Base-by-base conservation (phyloP, 2,797 vertebrate genomes). In the Hozukius guyotensis region DNA sequence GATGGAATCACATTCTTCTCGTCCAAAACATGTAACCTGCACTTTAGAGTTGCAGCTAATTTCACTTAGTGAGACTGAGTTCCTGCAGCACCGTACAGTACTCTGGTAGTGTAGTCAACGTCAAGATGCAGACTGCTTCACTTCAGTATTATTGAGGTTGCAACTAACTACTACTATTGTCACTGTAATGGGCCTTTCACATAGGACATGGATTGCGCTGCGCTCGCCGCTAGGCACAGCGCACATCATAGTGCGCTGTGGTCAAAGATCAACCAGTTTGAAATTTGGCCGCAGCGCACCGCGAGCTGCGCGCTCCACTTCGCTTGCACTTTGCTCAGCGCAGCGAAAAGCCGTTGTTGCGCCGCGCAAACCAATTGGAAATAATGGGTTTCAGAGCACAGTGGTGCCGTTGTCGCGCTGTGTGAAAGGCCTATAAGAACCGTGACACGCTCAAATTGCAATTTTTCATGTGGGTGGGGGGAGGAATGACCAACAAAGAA, bases 401-500 rank as follows among this genome's bases (percentile, higher is more conserved):
- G 42, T 46, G 42, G 42, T 46, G 42, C 16, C 16, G 16, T 46
- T 46, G 1, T 46, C 16, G 42, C 16, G 16, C 20, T 46, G 3
- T 46, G 42, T 46, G 42, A 46, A 32, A 46, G 42, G 7, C 16
- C 42, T 46, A 20, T 18, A 11, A 65, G 61, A 69, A 57, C 29
- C 1, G 1, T 29, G 38, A 75, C 46, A 25, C 2, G 6, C 10
- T 78, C n/a, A 72, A 57, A 64, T 42, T 24, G 27, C 18, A 14
- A 31, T 59, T 53, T 20, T 65, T 76, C 24, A 55, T 13, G 3
- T 46, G 16, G 29, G 55, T 1, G 5, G 9, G 5, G 5, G 27
- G 4, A 29, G 20, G 38, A 29, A 59, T 72, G 66, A 73, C 67
- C 42, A 59, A 79, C 59, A 84, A 60, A 83, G 61, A 75, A 81